phyloP scores from a whole-genome alignment of 1,140 invertebrate genomes.

The Drosophila melanogaster region Release_6_plus_ISO1_MT NC_004354.4:1902501-1903000 shows the following conservation, averaged over 20 bases:
- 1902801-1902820: conserved; percentile 6
- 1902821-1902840: conserved; percentile 6
- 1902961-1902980: conserved; percentile 62
- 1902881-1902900: conserved; percentile 46
- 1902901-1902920: conserved; percentile 56
- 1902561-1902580: neutral
- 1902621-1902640: conserved; percentile 66
- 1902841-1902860: conserved; percentile 39
- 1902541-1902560: no score
- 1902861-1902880: conserved; percentile 51
- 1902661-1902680: conserved; percentile 65
- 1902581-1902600: neutral
- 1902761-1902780: conserved; percentile 14
- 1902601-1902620: conserved; percentile 4
- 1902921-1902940: conserved; percentile 16
- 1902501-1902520: no score
- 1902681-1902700: conserved; percentile 81
- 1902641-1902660: conserved; percentile 53
- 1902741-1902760: conserved; percentile 50
- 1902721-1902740: conserved; percentile 54
- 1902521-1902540: no score
- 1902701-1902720: conserved; percentile 65
- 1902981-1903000: conserved; percentile 82
- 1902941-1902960: conserved; percentile 13
- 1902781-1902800: conserved; percentile 47